Conservation (phyloP, 2,888 invertebrate genomes). For the Stenotaenia linearis region DNA sequence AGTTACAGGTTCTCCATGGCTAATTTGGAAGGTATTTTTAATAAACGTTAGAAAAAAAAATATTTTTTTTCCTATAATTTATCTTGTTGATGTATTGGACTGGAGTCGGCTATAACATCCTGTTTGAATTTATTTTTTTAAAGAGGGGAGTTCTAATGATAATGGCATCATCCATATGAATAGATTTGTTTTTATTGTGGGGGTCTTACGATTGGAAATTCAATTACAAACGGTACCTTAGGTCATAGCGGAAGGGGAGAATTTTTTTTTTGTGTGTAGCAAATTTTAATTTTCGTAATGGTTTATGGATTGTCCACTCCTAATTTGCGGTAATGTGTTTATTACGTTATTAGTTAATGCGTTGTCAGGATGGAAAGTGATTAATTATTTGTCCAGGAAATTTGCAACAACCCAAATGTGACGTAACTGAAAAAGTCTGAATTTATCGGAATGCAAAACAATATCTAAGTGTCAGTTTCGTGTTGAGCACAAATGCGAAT, state of each 20-base stretch:
- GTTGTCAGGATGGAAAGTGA: neutral
- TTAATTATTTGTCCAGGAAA: too few species aligned
- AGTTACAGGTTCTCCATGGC: slow-evolving; percentile 93
- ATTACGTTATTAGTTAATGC: neutral
- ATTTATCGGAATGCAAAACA: neutral
- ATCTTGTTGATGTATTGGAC: neutral
- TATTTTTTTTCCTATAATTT: neutral
- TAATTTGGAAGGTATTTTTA: slow-evolving; percentile 66
- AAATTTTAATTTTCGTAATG: neutral
- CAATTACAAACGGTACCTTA: neutral
- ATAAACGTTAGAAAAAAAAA: neutral
- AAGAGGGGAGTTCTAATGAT: neutral
- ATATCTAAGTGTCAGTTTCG: neutral
- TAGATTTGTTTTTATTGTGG: neutral
- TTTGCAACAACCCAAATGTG: too few species aligned
- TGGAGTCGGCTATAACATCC: neutral
- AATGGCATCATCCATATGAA: slow-evolving; percentile 21
- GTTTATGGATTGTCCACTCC: neutral
- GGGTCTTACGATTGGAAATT: neutral
- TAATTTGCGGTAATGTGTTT: neutral
- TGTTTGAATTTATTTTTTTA: neutral
- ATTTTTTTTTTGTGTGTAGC: neutral
- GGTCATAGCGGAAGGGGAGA: neutral
- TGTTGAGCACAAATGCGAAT: neutral
- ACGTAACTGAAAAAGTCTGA: too few species aligned